These are phyloP conservation scores for Cephus nigrinus DNA, from an alignment of 2,888 invertebrate species.

Conservation along the genomic window DNA sequence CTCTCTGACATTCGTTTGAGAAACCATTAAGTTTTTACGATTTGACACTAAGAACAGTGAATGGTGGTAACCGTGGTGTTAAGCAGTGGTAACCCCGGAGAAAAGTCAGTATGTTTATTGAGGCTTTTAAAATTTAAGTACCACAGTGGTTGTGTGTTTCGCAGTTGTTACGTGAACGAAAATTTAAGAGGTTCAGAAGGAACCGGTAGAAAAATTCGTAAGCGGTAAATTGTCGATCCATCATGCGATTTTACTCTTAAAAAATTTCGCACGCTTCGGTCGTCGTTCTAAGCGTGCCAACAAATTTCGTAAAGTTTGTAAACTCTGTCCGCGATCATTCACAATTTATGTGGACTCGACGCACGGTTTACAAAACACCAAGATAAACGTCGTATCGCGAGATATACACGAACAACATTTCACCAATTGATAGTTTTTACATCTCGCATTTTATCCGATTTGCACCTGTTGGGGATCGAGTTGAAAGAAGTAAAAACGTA, in stretches of 20 bases:
- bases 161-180: not conserved
- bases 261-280: constrained; percentile 6
- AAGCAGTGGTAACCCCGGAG: not conserved
- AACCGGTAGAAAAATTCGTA: not conserved
- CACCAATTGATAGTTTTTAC: not conserved
- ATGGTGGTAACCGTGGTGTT: not conserved
- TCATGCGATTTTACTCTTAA: not conserved
- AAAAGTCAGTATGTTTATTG: not conserved
- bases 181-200: not conserved
- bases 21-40: not conserved
- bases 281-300: constrained; percentile 6
- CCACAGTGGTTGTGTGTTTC: not conserved
- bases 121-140: not conserved
- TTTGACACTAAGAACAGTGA: not conserved
- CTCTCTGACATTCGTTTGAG: not conserved
- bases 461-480: not conserved
- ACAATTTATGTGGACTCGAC: constrained; percentile 46
- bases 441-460: not conserved
- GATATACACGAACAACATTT: not conserved
- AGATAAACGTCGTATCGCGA: constrained; percentile 45
- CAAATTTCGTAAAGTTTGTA: constrained; percentile 43
- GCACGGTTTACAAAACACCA: constrained; percentile 49
- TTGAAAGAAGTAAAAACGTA: not conserved
- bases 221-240: not conserved
- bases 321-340: constrained; percentile 41